A percentile compares a stretch with the other conserved stretches of the same genome.
Conservation (phyloP, 1,140 invertebrate genomes). For the Dolichoris vasculosae region DNA sequence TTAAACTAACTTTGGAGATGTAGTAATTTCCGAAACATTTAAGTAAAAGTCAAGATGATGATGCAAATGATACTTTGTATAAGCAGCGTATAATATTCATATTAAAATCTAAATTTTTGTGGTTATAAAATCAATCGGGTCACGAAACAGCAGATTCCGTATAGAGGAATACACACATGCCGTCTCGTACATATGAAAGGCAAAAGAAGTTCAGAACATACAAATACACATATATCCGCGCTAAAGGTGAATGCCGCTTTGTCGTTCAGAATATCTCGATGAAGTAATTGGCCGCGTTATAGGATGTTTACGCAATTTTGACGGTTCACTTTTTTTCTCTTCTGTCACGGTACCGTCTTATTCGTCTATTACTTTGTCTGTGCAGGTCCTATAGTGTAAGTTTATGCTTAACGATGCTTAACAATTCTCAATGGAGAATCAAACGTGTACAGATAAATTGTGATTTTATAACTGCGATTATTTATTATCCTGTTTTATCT, state of each 20-base stretch:
- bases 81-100: too few species aligned
- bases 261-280: constrained; percentile 50
- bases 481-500: background rate
- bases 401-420: background rate
- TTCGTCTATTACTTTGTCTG: background rate
- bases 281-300: constrained; percentile 66
- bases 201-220: constrained; percentile 4
- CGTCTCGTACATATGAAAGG: background rate
- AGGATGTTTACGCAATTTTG: constrained; percentile 71
- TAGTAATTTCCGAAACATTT: too few species aligned
- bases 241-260: constrained; percentile 60
- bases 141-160: too few species aligned
- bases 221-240: background rate
- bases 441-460: background rate
- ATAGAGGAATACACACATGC: background rate
- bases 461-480: constrained; percentile 15
- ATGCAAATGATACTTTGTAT: too few species aligned
- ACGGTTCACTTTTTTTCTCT: constrained; percentile 45
- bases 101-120: background rate
- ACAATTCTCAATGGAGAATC: constrained; percentile 23
- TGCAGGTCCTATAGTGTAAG: background rate
- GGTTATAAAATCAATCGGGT: background rate
- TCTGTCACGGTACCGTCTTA: background rate
- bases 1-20: background rate
- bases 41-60: too few species aligned